Evolutionary conservation across 2,888 invertebrate species (phyloP).

Genomic region (Synergus umbraculus): DNA sequence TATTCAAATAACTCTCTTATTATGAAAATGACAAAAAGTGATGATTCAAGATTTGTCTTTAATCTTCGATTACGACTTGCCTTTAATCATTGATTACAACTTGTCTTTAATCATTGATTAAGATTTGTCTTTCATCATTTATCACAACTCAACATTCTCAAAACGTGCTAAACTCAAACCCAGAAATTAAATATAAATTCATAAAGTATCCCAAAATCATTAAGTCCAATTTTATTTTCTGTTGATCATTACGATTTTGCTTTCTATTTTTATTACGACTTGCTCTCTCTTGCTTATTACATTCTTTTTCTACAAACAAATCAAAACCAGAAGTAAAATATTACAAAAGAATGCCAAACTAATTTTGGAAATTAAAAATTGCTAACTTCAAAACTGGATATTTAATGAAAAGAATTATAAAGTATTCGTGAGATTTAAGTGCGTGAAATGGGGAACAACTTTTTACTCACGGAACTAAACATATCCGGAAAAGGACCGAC

Average conservation of each 20-base stretch:
- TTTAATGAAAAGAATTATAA: constrained; percentile 6
- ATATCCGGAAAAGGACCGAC: constrained; percentile 15
- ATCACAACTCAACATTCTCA: background rate
- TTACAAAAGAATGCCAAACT: background rate
- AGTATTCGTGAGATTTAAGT: background rate
- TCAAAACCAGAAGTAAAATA: background rate
- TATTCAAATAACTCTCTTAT: no score
- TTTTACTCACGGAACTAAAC: constrained; percentile 22
- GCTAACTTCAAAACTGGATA: background rate
- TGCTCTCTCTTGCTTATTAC: background rate
- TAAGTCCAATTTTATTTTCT: no score
- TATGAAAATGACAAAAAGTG: no score
- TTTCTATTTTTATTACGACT: background rate
- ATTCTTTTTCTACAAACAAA: background rate
- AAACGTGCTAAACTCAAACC: background rate
- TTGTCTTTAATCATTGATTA: no score
- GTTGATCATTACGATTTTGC: background rate
- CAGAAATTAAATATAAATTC: background rate
- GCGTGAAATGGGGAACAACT: background rate
- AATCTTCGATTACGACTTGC: no score
- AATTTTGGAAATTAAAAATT: background rate
- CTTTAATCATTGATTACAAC: no score
- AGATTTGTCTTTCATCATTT: no score
- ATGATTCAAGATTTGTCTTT: no score
- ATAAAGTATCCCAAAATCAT: no score